A percentile compares a stretch with the other conserved stretches of the same genome.
phyloP scores from a whole-genome alignment of 2,888 invertebrate species.

The Hemistola chrysoprasaria region DNA sequence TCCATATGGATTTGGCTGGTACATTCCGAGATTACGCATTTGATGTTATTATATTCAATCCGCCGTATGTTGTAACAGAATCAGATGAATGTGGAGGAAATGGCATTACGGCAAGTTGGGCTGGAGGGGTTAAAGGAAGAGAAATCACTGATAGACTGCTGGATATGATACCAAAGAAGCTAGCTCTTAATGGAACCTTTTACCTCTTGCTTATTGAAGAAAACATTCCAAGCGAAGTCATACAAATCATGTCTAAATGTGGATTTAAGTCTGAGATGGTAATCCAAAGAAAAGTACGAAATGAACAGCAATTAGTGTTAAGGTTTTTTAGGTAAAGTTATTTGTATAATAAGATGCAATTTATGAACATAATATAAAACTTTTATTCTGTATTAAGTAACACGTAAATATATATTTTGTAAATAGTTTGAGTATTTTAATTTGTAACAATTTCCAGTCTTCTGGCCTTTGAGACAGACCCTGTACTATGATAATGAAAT shows the following conservation, averaged over 20 bases:
- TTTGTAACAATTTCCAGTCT: too few species aligned
- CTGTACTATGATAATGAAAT: too few species aligned
- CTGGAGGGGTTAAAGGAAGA: constrained; percentile 88
- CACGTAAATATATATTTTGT: constrained; percentile 26
- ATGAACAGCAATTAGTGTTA: constrained; percentile 93
- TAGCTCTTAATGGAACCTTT: constrained; percentile 90
- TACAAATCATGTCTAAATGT: constrained; percentile 77
- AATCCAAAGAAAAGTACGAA: constrained; percentile 89
- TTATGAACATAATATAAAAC: constrained; percentile 25
- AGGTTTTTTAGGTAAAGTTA: constrained; percentile 71
- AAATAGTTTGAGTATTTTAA: constrained; percentile 35
- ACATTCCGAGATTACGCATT: constrained; percentile 83
- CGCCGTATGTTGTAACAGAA: constrained; percentile 97
- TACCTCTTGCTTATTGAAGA: constrained; percentile 95
- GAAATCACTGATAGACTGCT: constrained; percentile 90
- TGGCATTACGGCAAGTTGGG: constrained; percentile 87
- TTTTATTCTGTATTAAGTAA: constrained; percentile 22
- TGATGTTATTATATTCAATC: constrained; percentile 97
- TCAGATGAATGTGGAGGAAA: constrained; percentile 84
- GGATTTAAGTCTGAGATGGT: constrained; percentile 84
- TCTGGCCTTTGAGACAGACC: too few species aligned
- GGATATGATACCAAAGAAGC: constrained; percentile 84
- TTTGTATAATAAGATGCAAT: constrained; percentile 19
- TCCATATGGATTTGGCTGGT: constrained; percentile 85
- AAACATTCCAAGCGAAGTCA: constrained; percentile 90